phyloP scores from a whole-genome alignment of 2,797 vertebrate species.

The Cyclopterus lumpus region DNA sequence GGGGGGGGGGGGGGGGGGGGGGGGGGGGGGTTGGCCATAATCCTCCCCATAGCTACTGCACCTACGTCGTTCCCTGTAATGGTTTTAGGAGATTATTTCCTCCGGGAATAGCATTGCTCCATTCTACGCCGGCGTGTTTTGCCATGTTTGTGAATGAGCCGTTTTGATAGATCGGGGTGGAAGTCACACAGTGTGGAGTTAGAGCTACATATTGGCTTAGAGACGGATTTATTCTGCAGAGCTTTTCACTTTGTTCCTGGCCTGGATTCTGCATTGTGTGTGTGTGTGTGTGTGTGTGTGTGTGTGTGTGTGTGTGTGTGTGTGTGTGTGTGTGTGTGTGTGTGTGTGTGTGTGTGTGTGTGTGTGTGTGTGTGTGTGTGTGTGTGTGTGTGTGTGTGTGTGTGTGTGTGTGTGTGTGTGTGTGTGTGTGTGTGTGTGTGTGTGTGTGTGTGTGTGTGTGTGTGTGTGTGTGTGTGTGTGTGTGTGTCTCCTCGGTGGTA shows the following conservation, averaged over 20 bases:
- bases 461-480: too few relatives aligned
- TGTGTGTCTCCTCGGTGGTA: background rate
- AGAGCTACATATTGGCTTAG: conserved; percentile 74
- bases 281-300: background rate
- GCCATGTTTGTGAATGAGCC: conserved; percentile 79
- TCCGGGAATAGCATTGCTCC: conserved; percentile 76
- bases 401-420: background rate
- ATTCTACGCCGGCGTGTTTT: conserved; percentile 58
- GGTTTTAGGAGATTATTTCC: conserved; percentile 84
- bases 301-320: background rate
- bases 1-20: background rate
- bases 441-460: too few relatives aligned
- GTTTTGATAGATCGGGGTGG: conserved; percentile 66
- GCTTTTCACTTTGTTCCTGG: conserved; percentile 67
- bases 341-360: too few relatives aligned
- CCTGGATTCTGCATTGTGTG: conserved; percentile 57
- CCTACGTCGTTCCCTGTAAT: conserved; percentile 82
- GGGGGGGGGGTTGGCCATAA: conserved; percentile 59
- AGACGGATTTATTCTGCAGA: conserved; percentile 72
- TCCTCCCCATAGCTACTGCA: conserved; percentile 75
- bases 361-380: too few relatives aligned
- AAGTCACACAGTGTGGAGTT: conserved; percentile 63
- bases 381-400: too few relatives aligned
- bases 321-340: background rate
- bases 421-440: too few relatives aligned